These are phyloP conservation scores for Scartelaos histophorus DNA, from an alignment of 2,113 vertebrate genomes.

Conservation along the genomic window DNA sequence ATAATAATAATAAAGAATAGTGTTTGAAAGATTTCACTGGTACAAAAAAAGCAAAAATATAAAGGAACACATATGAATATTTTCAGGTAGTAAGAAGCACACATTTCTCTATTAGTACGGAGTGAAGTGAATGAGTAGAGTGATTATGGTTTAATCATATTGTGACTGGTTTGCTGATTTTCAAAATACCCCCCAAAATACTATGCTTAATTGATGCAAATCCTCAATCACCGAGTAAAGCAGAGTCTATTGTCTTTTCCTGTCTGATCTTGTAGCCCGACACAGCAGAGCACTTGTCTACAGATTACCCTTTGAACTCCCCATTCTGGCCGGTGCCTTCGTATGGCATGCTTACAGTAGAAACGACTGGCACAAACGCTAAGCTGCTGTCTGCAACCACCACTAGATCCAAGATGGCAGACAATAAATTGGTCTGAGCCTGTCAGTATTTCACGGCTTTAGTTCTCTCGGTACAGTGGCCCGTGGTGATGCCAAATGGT, in stretches of 20 bases:
- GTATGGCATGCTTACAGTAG: slow-evolving; percentile 57
- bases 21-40: no score
- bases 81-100: background rate
- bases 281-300: slow-evolving; percentile 42
- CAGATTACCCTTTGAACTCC: slow-evolving; percentile 59
- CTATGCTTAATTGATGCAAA: slow-evolving; percentile 3
- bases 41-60: background rate
- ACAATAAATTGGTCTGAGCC: slow-evolving; percentile 66
- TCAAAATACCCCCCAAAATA: background rate
- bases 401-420: slow-evolving; percentile 63
- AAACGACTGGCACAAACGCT: slow-evolving; percentile 54
- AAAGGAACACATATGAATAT: background rate
- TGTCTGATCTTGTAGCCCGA: slow-evolving; percentile 37
- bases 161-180: slow-evolving; percentile 1
- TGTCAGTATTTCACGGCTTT: slow-evolving; percentile 62
- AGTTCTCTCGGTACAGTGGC: slow-evolving; percentile 48
- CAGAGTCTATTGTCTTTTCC: slow-evolving; percentile 31
- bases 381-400: slow-evolving; percentile 52
- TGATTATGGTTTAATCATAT: background rate
- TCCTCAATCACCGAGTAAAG: slow-evolving; percentile 13
- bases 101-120: background rate
- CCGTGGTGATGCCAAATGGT: slow-evolving; percentile 57
- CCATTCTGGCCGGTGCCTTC: slow-evolving; percentile 51
- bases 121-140: background rate
- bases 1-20: no score